These are phyloP conservation scores for Cheilosia variabilis DNA, from an alignment of 2,888 invertebrate species.

Conservation along the genomic window DNA sequence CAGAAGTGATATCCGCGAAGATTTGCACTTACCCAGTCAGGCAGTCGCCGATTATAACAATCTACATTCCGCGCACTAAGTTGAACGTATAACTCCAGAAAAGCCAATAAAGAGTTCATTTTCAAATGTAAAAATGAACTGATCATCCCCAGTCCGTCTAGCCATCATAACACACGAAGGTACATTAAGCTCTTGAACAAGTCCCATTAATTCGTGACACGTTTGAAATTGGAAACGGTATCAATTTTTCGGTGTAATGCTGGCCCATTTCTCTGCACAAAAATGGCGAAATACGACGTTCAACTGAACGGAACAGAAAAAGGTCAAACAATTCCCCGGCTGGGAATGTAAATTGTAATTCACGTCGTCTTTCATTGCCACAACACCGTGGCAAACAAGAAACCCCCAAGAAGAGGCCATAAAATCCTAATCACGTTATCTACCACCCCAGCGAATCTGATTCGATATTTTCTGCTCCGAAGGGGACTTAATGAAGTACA, in stretches of 20 bases:
- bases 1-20: too few species aligned
- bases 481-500: slow-evolving; percentile 31
- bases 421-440: slow-evolving; percentile 41
- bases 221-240: slow-evolving; percentile 40
- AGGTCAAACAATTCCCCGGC: slow-evolving; percentile 1
- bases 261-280: slow-evolving; percentile 9
- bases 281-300: neutral
- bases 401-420: slow-evolving; percentile 20
- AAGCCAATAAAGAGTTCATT: too few species aligned
- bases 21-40: too few species aligned
- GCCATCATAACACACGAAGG: slow-evolving; percentile 37
- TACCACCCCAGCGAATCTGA: neutral
- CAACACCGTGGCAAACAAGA: neutral
- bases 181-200: slow-evolving; percentile 30
- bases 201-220: slow-evolving; percentile 30
- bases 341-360: slow-evolving; percentile 1
- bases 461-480: slow-evolving; percentile 14
- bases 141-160: slow-evolving; percentile 6
- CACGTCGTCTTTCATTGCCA: neutral
- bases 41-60: too few species aligned
- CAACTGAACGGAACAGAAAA: neutral
- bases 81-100: too few species aligned
- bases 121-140: too few species aligned
- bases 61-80: too few species aligned
- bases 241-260: slow-evolving; percentile 44